Percentiles rank a stretch among this genome's conserved stretches.
Evolutionary conservation across 2,113 vertebrate genomes (phyloP).

Genomic region (Scolopax mira): DNA sequence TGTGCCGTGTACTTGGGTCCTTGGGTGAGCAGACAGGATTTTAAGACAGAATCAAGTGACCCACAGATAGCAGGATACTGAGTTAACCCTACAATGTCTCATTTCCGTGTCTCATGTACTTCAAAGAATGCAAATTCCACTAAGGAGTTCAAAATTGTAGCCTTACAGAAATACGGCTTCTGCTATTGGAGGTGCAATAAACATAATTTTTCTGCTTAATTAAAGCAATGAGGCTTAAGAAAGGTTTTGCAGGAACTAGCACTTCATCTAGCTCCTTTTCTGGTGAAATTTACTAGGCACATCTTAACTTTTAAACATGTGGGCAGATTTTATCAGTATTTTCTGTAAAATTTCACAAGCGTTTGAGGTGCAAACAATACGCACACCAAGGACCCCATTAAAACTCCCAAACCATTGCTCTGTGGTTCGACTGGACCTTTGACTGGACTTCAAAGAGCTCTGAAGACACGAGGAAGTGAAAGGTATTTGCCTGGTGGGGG

Average conservation of each 20-base stretch:
- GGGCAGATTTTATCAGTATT: background rate
- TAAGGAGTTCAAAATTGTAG: background rate
- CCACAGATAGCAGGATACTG: background rate
- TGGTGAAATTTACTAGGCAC: background rate
- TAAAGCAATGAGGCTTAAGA: background rate
- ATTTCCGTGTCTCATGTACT: background rate
- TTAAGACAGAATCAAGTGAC: background rate
- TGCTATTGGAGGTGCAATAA: background rate
- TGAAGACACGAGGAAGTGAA: background rate
- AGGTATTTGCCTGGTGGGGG: background rate
- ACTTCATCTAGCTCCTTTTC: background rate
- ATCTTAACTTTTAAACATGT: background rate
- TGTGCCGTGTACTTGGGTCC: background rate
- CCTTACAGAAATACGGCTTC: background rate
- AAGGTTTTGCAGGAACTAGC: background rate
- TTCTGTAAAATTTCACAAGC: background rate
- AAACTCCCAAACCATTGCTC: rapidly evolving
- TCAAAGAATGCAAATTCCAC: background rate
- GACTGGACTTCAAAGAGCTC: background rate
- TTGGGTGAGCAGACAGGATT: background rate
- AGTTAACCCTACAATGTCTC: background rate
- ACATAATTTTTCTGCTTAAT: background rate
- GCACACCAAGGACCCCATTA: background rate
- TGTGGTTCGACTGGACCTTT: background rate
- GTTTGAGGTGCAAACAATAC: background rate